Percentiles rank a stretch among this genome's conserved stretches.
phyloP scores from a whole-genome alignment of 2,797 vertebrate genomes.

The Sebastes matsubarae region DNA sequence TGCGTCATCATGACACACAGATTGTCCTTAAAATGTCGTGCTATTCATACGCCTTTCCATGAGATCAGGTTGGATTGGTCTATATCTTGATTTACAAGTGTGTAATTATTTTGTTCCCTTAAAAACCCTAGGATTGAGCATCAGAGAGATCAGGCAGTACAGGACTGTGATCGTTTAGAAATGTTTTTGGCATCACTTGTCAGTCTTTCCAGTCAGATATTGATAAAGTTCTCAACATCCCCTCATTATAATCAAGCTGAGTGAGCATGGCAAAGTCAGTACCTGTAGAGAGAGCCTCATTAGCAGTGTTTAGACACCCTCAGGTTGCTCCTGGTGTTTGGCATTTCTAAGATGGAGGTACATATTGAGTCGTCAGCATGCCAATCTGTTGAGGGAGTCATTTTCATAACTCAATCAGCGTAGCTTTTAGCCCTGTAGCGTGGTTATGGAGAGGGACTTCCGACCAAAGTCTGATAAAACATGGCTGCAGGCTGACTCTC shows the following conservation, averaged over 20 bases:
- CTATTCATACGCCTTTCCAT: too few relatives aligned
- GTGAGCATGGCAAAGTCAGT: background rate
- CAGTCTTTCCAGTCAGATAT: background rate
- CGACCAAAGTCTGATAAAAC: background rate
- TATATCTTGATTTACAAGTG: background rate
- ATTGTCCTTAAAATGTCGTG: too few relatives aligned
- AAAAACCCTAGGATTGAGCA: background rate
- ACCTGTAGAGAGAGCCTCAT: slow-evolving; percentile 3
- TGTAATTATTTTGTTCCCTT: background rate
- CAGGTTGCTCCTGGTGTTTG: slow-evolving; percentile 2
- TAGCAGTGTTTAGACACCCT: slow-evolving; percentile 8
- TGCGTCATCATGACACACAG: too few relatives aligned
- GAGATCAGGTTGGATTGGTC: too few relatives aligned
- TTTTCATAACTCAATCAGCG: background rate
- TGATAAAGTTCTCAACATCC: background rate
- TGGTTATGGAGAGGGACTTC: background rate
- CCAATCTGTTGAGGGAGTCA: background rate
- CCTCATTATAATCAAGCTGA: background rate
- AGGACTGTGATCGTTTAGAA: background rate
- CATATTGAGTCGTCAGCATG: background rate
- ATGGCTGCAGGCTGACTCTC: background rate
- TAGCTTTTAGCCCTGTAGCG: background rate
- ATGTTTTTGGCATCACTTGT: background rate
- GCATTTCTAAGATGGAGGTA: background rate
- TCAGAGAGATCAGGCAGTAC: background rate